Evolutionary conservation across 2,888 invertebrate genomes (phyloP).

Genomic region (Rotaria socialis): DNA sequence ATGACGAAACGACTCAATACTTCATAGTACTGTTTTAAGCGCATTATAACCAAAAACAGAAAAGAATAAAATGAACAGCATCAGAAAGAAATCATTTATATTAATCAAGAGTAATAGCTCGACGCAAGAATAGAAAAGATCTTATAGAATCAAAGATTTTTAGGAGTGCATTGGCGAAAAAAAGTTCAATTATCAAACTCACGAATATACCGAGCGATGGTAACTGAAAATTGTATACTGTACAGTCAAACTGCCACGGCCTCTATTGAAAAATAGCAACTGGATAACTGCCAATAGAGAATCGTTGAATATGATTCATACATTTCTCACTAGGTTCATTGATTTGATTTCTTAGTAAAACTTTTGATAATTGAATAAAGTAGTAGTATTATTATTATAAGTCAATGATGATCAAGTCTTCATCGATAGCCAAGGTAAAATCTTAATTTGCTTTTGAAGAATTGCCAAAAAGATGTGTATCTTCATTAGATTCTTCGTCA

Average conservation of each 20-base stretch:
- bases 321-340: not conserved
- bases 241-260: not conserved
- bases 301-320: not conserved
- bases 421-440: not conserved
- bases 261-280: not conserved
- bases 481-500: not conserved
- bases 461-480: not conserved
- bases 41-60: not conserved
- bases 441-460: not conserved
- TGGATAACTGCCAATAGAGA: not conserved
- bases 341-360: too few species aligned
- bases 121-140: too few species aligned
- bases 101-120: too few species aligned
- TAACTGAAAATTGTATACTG: too few species aligned
- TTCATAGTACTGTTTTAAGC: too few species aligned
- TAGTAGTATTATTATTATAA: not conserved
- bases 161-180: too few species aligned
- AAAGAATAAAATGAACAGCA: too few species aligned
- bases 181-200: too few species aligned
- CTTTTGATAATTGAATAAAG: not conserved
- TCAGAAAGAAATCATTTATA: too few species aligned
- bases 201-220: too few species aligned
- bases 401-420: not conserved
- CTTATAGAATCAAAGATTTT: too few species aligned
- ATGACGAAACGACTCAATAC: too few species aligned